phyloP scores from a whole-genome alignment of 2,113 vertebrate genomes.

The Poeciliopsis occidentalis region DNA sequence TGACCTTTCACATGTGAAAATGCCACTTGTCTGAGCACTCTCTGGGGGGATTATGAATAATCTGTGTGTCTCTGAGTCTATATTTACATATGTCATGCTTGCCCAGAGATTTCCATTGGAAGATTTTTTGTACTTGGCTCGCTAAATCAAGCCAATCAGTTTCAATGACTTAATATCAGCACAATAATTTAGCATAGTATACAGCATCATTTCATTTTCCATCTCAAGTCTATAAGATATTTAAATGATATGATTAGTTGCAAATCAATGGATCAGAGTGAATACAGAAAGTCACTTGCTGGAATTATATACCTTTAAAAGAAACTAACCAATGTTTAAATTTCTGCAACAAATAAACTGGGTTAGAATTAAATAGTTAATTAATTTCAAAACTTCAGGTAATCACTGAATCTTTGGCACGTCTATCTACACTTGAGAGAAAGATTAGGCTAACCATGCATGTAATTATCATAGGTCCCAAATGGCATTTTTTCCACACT shows the following conservation, averaged over 20 bases:
- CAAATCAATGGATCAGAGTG: slow-evolving; percentile 30
- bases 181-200: slow-evolving; percentile 50
- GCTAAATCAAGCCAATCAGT: slow-evolving; percentile 57
- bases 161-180: slow-evolving; percentile 47
- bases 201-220: slow-evolving; percentile 22
- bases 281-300: not conserved
- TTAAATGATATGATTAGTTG: slow-evolving; percentile 15
- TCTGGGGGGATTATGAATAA: slow-evolving; percentile 53
- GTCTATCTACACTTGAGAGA: slow-evolving; percentile 16
- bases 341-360: slow-evolving; percentile 12
- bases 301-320: slow-evolving; percentile 16
- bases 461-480: slow-evolving; percentile 40
- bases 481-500: slow-evolving; percentile 45
- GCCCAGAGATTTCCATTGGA: slow-evolving; percentile 58
- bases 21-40: slow-evolving; percentile 55
- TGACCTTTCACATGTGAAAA: slow-evolving; percentile 71
- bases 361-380: slow-evolving; percentile 26
- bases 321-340: slow-evolving; percentile 9
- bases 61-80: slow-evolving; percentile 39
- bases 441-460: slow-evolving; percentile 31
- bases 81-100: slow-evolving; percentile 27
- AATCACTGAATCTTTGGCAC: slow-evolving; percentile 44
- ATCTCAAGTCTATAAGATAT: slow-evolving; percentile 26
- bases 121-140: slow-evolving; percentile 43
- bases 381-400: slow-evolving; percentile 30